A percentile compares a stretch with the other conserved stretches of the same genome.
Conservation (phyloP, 2,888 invertebrate genomes). For the Amblyteles armatorius region DNA sequence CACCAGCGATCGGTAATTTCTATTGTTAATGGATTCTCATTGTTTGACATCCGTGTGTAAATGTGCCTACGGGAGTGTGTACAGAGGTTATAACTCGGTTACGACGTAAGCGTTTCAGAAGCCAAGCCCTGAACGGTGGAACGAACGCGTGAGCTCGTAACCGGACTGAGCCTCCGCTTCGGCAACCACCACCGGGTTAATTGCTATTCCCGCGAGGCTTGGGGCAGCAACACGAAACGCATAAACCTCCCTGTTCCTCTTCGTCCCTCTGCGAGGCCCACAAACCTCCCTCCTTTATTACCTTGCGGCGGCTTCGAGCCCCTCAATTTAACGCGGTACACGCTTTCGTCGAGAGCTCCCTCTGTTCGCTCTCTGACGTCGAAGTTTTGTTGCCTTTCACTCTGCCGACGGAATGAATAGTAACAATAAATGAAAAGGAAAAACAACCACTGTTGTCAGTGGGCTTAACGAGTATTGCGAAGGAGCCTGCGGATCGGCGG, state of each 20-base stretch:
- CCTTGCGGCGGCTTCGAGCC: background rate
- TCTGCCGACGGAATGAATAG: background rate
- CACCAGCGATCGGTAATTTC: background rate
- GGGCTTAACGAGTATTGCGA: background rate
- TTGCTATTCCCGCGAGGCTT: constrained; percentile 30
- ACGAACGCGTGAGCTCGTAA: constrained; percentile 24
- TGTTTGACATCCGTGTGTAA: background rate
- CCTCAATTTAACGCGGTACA: background rate
- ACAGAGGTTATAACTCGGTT: background rate
- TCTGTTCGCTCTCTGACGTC: background rate
- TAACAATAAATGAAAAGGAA: background rate
- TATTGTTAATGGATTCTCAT: background rate
- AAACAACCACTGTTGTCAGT: background rate
- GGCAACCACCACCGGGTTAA: constrained; percentile 38
- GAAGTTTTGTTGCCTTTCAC: background rate
- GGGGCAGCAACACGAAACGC: constrained; percentile 47
- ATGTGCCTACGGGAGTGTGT: background rate
- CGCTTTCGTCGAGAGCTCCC: constrained; percentile 23
- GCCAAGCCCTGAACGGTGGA: constrained; percentile 12
- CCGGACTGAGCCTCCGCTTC: constrained; percentile 21
- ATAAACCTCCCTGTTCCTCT: background rate
- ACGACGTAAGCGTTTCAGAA: constrained; percentile 23
- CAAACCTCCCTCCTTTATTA: background rate
- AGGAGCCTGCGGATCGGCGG: background rate
- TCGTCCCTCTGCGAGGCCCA: background rate